These are phyloP conservation scores for Triplophysa tibetana DNA, from an alignment of 2,113 vertebrate genomes.

Conservation along the genomic window DNA sequence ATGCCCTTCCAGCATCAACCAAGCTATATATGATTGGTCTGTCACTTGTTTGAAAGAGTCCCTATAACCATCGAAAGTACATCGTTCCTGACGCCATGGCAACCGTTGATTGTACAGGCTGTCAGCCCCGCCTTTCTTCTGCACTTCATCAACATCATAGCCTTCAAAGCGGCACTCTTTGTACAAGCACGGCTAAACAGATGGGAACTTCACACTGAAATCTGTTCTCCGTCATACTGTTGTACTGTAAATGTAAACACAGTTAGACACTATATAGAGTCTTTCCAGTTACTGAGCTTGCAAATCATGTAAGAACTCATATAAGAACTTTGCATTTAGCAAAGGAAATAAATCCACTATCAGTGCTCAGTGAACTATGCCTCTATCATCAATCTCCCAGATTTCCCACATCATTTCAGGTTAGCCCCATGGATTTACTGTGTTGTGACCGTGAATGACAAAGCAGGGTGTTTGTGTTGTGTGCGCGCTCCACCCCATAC, in stretches of 20 bases:
- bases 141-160: slow-evolving; percentile 26
- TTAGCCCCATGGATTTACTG: background rate
- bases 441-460: slow-evolving; percentile 16
- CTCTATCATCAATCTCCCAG: background rate
- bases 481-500: background rate
- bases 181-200: slow-evolving; percentile 16
- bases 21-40: background rate
- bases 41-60: background rate
- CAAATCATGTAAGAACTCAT: background rate
- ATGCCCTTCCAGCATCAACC: background rate
- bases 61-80: background rate
- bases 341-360: background rate
- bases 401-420: background rate
- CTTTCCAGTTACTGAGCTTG: slow-evolving; percentile 3
- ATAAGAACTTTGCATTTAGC: background rate
- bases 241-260: slow-evolving; percentile 21
- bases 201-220: slow-evolving; percentile 27
- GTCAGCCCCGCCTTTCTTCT: slow-evolving; percentile 24
- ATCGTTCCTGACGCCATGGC: slow-evolving; percentile 27
- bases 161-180: background rate
- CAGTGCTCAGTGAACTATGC: background rate
- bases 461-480: background rate
- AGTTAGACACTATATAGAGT: background rate
- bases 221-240: slow-evolving; percentile 9
- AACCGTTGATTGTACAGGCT: slow-evolving; percentile 32